phyloP scores from a whole-genome alignment of 92 coral and sea anemone species.

The Epizoanthus scotinus region DNA sequence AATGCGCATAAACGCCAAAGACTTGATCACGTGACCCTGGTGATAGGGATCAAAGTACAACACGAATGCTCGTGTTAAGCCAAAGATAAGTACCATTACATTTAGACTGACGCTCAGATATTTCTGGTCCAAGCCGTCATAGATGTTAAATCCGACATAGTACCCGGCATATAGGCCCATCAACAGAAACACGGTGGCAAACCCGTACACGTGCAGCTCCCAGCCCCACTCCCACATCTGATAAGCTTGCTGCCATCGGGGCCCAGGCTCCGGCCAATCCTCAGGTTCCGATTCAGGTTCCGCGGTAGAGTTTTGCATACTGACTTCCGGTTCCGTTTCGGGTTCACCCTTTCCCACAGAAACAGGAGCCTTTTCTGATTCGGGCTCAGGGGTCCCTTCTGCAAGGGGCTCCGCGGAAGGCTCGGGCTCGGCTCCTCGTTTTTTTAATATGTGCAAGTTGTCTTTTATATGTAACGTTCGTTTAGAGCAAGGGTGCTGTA shows the following conservation, averaged over 20 bases:
- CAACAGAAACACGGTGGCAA: slow-evolving; percentile 67
- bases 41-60: slow-evolving; percentile 93
- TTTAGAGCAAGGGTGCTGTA: too few species aligned
- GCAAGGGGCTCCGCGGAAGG: slow-evolving; percentile 44
- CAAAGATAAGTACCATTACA: slow-evolving; percentile 80
- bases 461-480: neutral
- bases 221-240: slow-evolving; percentile 84
- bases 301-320: slow-evolving; percentile 9
- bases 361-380: slow-evolving; percentile 14
- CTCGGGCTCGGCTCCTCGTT: slow-evolving; percentile 23
- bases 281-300: slow-evolving; percentile 74
- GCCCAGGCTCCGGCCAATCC: slow-evolving; percentile 98
- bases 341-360: slow-evolving; percentile 23
- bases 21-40: slow-evolving; percentile 75
- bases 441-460: neutral
- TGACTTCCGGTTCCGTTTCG: slow-evolving; percentile 33
- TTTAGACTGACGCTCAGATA: slow-evolving; percentile 85
- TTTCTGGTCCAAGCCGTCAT: slow-evolving; percentile 82
- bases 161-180: slow-evolving; percentile 88
- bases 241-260: slow-evolving; percentile 85
- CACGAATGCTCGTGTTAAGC: slow-evolving; percentile 77
- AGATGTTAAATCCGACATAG: slow-evolving; percentile 72
- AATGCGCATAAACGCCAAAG: slow-evolving; percentile 67
- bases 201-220: slow-evolving; percentile 76
- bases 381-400: slow-evolving; percentile 36